Percentiles rank a stretch among this genome's conserved stretches.
Evolutionary conservation across 2,888 invertebrate species (phyloP).

Genomic region (Xestia rhomboidea): DNA sequence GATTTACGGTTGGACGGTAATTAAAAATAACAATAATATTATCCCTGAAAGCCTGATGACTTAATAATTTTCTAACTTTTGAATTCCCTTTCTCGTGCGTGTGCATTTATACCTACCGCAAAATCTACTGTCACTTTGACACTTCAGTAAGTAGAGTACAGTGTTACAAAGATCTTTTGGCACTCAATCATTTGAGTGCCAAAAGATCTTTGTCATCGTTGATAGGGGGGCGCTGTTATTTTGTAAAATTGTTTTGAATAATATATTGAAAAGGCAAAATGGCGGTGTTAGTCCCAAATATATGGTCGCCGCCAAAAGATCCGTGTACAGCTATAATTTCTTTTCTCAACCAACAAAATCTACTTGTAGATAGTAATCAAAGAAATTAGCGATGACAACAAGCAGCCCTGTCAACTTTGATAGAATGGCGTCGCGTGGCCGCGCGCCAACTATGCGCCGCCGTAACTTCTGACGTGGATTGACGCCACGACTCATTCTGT

Average conservation of each 20-base stretch:
- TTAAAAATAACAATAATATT: neutral
- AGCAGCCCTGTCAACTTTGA: constrained; percentile 62
- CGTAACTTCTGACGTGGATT: constrained; percentile 83
- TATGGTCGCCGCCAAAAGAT: neutral
- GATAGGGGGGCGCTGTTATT: neutral
- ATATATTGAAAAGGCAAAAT: neutral
- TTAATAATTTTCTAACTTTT: neutral
- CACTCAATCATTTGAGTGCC: too few relatives aligned
- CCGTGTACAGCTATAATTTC: neutral
- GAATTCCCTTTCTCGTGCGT: neutral
- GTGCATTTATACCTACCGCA: neutral
- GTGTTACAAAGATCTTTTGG: neutral
- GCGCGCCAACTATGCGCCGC: constrained; percentile 86
- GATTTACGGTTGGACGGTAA: constrained; percentile 35
- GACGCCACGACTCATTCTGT: constrained; percentile 79
- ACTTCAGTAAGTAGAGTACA: neutral
- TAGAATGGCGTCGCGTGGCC: constrained; percentile 83
- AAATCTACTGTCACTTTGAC: neutral
- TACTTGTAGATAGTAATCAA: constrained; percentile 27
- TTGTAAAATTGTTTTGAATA: neutral
- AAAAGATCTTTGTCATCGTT: too few relatives aligned
- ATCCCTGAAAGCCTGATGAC: neutral
- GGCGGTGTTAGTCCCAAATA: neutral
- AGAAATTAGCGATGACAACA: constrained; percentile 46
- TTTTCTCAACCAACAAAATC: neutral